These are phyloP conservation scores for Antennarius maculatus DNA, from an alignment of 2,797 vertebrate species.

Conservation along the genomic window DNA sequence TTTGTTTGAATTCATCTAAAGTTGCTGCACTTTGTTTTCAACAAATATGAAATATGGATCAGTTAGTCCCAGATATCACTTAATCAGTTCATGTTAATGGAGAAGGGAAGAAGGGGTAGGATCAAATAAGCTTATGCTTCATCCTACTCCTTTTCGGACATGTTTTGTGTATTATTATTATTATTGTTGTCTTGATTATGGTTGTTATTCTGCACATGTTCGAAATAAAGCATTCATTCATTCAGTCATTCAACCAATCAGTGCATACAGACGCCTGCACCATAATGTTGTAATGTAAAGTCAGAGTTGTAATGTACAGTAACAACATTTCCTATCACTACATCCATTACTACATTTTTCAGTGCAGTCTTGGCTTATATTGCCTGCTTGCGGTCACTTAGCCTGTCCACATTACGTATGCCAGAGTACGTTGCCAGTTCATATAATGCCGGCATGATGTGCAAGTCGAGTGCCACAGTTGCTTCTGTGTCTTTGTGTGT, in stretches of 20 bases:
- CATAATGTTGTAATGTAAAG: conserved; percentile 3
- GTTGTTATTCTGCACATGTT: too few species aligned
- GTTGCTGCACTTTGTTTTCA: conserved; percentile 23
- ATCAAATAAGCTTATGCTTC: too few species aligned
- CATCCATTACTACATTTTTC: conserved; percentile 22
- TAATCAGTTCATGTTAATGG: conserved; percentile 3
- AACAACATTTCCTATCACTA: background rate
- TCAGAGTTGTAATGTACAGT: background rate
- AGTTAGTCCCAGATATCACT: conserved; percentile 27
- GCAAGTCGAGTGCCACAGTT: background rate
- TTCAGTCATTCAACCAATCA: too few species aligned
- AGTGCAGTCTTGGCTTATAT: conserved; percentile 5
- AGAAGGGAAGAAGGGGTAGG: too few species aligned
- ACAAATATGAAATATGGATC: conserved; percentile 29
- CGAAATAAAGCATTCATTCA: too few species aligned
- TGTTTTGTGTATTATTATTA: too few species aligned
- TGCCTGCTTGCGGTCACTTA: conserved; percentile 6
- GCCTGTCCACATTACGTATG: conserved; percentile 20
- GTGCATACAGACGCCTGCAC: conserved; percentile 12
- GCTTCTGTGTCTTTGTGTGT: conserved; percentile 3
- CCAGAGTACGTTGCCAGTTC: conserved; percentile 28
- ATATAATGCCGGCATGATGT: conserved; percentile 7
- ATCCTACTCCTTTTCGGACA: too few species aligned
- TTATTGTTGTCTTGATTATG: too few species aligned
- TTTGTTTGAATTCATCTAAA: conserved; percentile 18